Evolutionary conservation across 37 sponge, comb jelly and placozoan species (phyloP).

Genomic region (Haliclona indistincta): DNA sequence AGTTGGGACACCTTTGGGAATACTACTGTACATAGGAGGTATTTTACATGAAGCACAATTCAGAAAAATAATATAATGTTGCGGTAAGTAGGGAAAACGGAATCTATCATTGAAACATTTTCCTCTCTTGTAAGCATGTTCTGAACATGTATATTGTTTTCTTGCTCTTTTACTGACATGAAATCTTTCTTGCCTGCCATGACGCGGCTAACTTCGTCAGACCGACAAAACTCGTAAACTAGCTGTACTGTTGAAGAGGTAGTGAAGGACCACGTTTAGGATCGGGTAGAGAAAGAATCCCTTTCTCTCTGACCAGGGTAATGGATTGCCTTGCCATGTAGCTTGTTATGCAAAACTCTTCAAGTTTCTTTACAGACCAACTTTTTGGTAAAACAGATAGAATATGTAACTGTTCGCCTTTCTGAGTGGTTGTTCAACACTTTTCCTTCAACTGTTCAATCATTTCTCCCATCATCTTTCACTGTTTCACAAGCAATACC

Average conservation of each 20-base stretch:
- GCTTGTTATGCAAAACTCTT: slow-evolving; percentile 29
- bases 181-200: slow-evolving; percentile 47
- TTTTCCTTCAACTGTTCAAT: slow-evolving; percentile 47
- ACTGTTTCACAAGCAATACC: too few relatives aligned
- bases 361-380: slow-evolving; percentile 29
- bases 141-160: slow-evolving; percentile 13
- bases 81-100: too few relatives aligned
- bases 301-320: slow-evolving; percentile 10
- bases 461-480: slow-evolving; percentile 37
- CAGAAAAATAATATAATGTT: too few relatives aligned
- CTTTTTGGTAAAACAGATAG: slow-evolving; percentile 36
- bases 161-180: slow-evolving; percentile 14
- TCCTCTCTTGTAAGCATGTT: slow-evolving; percentile 23
- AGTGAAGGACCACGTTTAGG: slow-evolving; percentile 23
- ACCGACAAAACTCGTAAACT: slow-evolving; percentile 15
- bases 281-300: slow-evolving; percentile 18
- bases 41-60: too few relatives aligned
- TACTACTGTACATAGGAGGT: too few relatives aligned
- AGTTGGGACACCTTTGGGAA: too few relatives aligned
- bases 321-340: slow-evolving; percentile 17
- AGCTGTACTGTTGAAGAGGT: slow-evolving; percentile 1
- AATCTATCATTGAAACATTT: too few relatives aligned
- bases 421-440: slow-evolving; percentile 12
- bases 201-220: slow-evolving; percentile 28
- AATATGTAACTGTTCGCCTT: slow-evolving; percentile 27